Evolutionary conservation across 1,140 invertebrate genomes (phyloP), one percentile per base, ranked within the genome.

Genomic region (Camponotus floridanus): DNA sequence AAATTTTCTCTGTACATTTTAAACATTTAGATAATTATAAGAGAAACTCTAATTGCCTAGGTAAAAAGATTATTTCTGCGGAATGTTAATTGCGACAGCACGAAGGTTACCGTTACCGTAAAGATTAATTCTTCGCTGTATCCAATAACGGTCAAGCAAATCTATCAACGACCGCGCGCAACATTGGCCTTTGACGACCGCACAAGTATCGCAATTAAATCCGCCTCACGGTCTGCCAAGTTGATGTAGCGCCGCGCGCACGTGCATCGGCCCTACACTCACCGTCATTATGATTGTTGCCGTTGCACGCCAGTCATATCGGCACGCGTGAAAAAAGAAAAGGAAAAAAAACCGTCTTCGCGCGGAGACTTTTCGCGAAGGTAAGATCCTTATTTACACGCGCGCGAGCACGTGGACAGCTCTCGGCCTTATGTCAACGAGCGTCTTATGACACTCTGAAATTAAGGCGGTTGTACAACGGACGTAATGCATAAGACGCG

Each of bases 381-480:
- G 68, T 59, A 39, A 83, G 57, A 83, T 83, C 39, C 36, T 51
- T 51, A 51, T 51, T 26, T 51, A 15, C 48, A 15, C 13, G 48
- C 48, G 48, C 48, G 48, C 15, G 45, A 48, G 45, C 36, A 48
- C 67, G 64, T 42, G 64, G 71, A 64, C 64, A 55, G 48, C 62
- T 26, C 48, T 15, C 18, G 15, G 62, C 51, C 26, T 83, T n/a
- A 68, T 74, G 70, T 86, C 45, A 68, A 78, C 76, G 87, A 83
- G 59, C 71, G 71, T 70, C 64, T 91, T 91, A 86, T 88, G 76
- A 88, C 89, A 92, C 79, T 55, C 78, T 78, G 74, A 87, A 91
- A 90, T 90, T 89, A 83, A 26, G 26, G 26, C 26, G 26, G 1
- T 26, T 26, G 26, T 26, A 26, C 26, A 26, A 26, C 1, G 26